Percentiles rank a stretch among this genome's conserved stretches.
These are phyloP conservation scores for Aphelenchoides fujianensis DNA, from an alignment of 1,140 invertebrate genomes.

Conservation along the genomic window DNA sequence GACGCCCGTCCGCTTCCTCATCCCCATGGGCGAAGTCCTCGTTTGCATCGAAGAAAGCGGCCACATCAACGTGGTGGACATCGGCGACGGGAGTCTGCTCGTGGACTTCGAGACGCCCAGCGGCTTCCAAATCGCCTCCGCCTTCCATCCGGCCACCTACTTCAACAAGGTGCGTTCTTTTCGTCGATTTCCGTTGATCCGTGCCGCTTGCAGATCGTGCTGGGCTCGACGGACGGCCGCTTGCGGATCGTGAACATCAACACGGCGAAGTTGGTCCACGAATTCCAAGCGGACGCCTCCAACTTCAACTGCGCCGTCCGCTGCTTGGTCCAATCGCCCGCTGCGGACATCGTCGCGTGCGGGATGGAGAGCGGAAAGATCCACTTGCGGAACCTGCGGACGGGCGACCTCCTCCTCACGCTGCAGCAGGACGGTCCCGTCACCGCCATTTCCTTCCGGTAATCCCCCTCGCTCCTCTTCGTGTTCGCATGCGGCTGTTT, in stretches of 20 bases:
- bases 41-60: constrained; percentile 12
- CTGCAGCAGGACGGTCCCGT: constrained; percentile 41
- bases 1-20: constrained; percentile 2
- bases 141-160: constrained; percentile 25
- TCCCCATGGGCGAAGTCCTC: constrained; percentile 17
- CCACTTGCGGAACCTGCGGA: constrained; percentile 41
- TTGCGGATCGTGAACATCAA: constrained; percentile 43
- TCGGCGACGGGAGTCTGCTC: neutral
- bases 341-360: constrained; percentile 41
- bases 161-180: constrained; percentile 23
- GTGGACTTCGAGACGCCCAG: constrained; percentile 17
- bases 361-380: constrained; percentile 44
- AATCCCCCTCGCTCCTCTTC: neutral
- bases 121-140: neutral
- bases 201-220: constrained; percentile 28
- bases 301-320: constrained; percentile 36
- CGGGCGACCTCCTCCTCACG: constrained; percentile 27
- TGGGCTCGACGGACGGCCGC: constrained; percentile 15
- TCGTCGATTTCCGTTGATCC: neutral
- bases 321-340: constrained; percentile 46
- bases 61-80: constrained; percentile 8
- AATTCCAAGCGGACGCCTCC: constrained; percentile 37
- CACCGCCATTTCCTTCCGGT: constrained; percentile 45
- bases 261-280: constrained; percentile 42
- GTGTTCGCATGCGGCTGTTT: constrained; percentile 23